These are phyloP conservation scores for Microtus pennsylvanicus DNA, from an alignment of 2,113 vertebrate species.

Conservation along the genomic window DNA sequence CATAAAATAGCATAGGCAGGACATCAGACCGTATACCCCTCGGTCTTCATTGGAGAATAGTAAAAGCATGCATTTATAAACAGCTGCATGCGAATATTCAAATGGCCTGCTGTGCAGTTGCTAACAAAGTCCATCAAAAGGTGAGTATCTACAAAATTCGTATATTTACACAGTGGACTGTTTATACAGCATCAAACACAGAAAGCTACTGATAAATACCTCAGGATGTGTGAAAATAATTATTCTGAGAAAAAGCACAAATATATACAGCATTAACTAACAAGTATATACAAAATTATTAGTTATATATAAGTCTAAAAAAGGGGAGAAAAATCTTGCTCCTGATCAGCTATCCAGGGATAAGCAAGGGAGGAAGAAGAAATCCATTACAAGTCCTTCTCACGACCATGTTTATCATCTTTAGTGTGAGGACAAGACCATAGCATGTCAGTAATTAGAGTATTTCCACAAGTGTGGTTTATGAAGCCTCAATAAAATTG, in stretches of 20 bases:
- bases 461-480: not conserved
- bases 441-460: not conserved
- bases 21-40: not conserved
- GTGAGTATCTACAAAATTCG: not conserved
- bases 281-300: not conserved
- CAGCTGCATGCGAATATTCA: not conserved
- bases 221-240: not conserved
- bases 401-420: not conserved
- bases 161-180: not conserved
- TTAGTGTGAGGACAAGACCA: not conserved
- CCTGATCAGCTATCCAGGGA: not conserved
- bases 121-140: not conserved
- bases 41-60: not conserved
- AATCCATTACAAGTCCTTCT: not conserved
- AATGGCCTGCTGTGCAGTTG: not conserved
- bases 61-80: not conserved
- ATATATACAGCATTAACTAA: not conserved
- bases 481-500: not conserved
- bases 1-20: not conserved
- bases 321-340: not conserved
- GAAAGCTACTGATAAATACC: not conserved
- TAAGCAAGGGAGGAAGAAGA: not conserved
- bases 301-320: not conserved
- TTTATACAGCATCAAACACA: not conserved
- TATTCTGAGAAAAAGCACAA: not conserved